phyloP scores from a whole-genome alignment of 2,113 vertebrate species.

The Cinclus mexicanus region DNA sequence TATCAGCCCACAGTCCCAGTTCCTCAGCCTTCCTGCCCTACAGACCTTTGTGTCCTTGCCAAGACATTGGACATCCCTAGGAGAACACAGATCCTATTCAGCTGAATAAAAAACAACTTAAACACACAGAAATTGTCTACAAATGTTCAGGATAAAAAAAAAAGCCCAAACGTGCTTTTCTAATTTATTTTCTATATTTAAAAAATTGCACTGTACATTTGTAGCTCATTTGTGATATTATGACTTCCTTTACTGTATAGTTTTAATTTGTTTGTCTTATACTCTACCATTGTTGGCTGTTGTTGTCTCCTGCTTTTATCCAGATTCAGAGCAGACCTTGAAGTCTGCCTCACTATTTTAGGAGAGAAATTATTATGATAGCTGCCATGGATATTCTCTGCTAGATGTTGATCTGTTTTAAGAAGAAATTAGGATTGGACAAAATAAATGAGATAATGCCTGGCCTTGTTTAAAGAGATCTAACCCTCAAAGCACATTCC shows the following conservation, averaged over 20 bases:
- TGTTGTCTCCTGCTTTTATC: slow-evolving; percentile 26
- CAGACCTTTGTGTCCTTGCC: background rate
- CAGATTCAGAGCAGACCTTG: slow-evolving; percentile 3
- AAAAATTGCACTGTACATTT: slow-evolving; percentile 34
- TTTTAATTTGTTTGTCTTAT: slow-evolving; percentile 64
- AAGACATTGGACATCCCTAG: background rate
- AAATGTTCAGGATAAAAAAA: slow-evolving; percentile 35
- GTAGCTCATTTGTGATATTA: slow-evolving; percentile 42
- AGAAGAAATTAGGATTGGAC: slow-evolving; percentile 28
- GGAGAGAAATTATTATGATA: slow-evolving; percentile 39
- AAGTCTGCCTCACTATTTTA: background rate
- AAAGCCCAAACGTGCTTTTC: slow-evolving; percentile 18
- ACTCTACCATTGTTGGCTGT: background rate
- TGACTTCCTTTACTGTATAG: slow-evolving; percentile 16
- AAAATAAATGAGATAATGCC: slow-evolving; percentile 39
- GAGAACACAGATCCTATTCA: background rate
- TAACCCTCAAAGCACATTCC: slow-evolving; percentile 39
- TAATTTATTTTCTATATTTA: slow-evolving; percentile 40
- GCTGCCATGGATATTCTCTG: background rate
- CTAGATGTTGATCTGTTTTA: slow-evolving; percentile 18
- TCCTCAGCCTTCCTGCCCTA: background rate
- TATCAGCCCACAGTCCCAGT: background rate
- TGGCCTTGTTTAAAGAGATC: slow-evolving; percentile 33
- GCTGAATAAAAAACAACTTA: background rate
- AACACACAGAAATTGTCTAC: background rate